phyloP scores from a whole-genome alignment of 2,888 invertebrate genomes.

The Torymus tubicola region DNA sequence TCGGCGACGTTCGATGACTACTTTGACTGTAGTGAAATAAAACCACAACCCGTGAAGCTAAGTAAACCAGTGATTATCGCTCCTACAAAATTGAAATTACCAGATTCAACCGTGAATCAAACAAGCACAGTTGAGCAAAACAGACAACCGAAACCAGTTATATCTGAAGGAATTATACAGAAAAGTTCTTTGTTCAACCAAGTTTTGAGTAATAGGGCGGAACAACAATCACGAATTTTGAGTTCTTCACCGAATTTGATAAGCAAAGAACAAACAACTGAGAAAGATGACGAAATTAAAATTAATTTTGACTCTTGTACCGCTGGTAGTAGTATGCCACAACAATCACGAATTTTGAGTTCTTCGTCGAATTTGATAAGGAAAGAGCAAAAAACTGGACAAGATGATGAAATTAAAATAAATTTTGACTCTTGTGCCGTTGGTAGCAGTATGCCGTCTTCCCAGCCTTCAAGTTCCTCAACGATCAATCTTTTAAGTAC shows the following conservation, averaged over 20 bases:
- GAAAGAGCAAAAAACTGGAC: not conserved
- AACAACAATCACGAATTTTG: conserved; percentile 42
- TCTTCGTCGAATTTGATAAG: not conserved
- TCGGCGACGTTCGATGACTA: not conserved
- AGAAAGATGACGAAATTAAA: not conserved
- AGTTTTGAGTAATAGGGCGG: not conserved
- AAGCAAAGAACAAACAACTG: not conserved
- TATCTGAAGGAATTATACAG: not conserved
- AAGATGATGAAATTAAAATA: not conserved
- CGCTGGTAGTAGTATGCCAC: not conserved
- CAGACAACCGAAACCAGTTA: not conserved
- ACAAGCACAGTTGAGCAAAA: not conserved
- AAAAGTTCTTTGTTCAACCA: not conserved
- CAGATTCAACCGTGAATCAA: conserved; percentile 42
- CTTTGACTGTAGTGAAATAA: not conserved
- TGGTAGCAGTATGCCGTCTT: conserved; percentile 1
- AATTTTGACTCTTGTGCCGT: not conserved
- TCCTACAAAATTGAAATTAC: conserved; percentile 59
- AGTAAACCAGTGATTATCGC: conserved; percentile 54
- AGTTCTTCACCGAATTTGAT: not conserved
- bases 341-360: conserved; percentile 41
- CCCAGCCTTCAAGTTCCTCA: not conserved
- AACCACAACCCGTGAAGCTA: not conserved
- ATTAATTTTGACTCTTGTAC: not conserved
- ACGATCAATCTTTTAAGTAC: conserved; percentile 4